These are phyloP conservation scores for Meganola albula DNA, from an alignment of 2,888 invertebrate genomes.

Conservation along the genomic window DNA sequence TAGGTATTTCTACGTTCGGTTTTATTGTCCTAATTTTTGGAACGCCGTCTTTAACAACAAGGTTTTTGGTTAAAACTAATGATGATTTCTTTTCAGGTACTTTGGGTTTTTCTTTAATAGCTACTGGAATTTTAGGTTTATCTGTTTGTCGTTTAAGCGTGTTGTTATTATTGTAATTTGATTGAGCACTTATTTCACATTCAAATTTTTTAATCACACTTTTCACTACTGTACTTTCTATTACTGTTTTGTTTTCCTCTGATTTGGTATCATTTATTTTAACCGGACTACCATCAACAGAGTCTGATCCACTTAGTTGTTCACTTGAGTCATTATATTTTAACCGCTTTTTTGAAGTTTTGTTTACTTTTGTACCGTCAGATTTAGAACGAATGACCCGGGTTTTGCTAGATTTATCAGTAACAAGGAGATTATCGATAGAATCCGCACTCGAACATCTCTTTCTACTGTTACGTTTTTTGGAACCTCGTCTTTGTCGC, in stretches of 20 bases:
- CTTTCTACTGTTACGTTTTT: slow-evolving; percentile 68
- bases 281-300: slow-evolving; percentile 55
- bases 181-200: slow-evolving; percentile 63
- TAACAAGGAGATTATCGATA: slow-evolving; percentile 54
- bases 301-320: slow-evolving; percentile 59
- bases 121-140: slow-evolving; percentile 42
- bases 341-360: slow-evolving; percentile 59
- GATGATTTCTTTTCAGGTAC: slow-evolving; percentile 79
- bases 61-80: slow-evolving; percentile 70
- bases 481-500: slow-evolving; percentile 60
- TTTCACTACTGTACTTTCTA: slow-evolving; percentile 55
- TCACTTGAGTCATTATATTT: slow-evolving; percentile 56
- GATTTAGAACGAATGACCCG: slow-evolving; percentile 67
- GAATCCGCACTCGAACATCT: slow-evolving; percentile 72
- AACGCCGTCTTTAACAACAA: slow-evolving; percentile 72
- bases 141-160: slow-evolving; percentile 62
- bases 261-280: slow-evolving; percentile 35
- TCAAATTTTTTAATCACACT: slow-evolving; percentile 71
- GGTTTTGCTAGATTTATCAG: slow-evolving; percentile 50
- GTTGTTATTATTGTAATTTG: slow-evolving; percentile 38
- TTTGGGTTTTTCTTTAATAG: slow-evolving; percentile 74
- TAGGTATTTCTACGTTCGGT: slow-evolving; percentile 36
- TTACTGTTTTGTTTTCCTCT: slow-evolving; percentile 27
- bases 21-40: slow-evolving; percentile 72
- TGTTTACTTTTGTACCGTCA: slow-evolving; percentile 64